A percentile compares a stretch with the other conserved stretches of the same genome.
Evolutionary conservation across 2,113 vertebrate species (phyloP).

Genomic region (Rhombomys opimus): DNA sequence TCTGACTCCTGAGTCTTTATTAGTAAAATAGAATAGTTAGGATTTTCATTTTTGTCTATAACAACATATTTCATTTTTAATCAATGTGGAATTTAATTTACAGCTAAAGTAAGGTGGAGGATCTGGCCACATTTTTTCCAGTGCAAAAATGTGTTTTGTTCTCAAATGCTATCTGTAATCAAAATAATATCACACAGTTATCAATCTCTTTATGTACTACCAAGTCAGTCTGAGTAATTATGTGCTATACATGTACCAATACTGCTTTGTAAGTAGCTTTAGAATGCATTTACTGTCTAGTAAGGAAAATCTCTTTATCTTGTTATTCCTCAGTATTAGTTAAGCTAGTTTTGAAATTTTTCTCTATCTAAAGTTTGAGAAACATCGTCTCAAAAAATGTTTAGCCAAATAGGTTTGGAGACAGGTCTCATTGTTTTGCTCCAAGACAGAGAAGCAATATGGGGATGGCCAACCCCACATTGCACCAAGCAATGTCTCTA

Average conservation of each 20-base stretch:
- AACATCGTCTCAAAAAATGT: neutral
- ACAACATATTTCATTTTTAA: neutral
- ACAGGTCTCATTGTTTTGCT: neutral
- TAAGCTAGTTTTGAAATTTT: neutral
- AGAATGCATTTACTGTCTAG: neutral
- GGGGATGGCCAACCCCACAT: neutral
- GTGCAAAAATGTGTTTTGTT: neutral
- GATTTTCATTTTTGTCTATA: too few species aligned
- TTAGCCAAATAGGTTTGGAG: neutral
- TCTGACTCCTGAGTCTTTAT: too few species aligned
- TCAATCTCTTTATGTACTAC: neutral
- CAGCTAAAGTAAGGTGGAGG: neutral
- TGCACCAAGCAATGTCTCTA: neutral
- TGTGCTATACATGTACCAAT: neutral
- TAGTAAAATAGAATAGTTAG: too few species aligned
- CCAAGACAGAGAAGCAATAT: neutral
- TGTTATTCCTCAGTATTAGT: neutral
- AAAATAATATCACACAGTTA: neutral
- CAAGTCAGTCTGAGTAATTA: neutral
- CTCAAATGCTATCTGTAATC: neutral
- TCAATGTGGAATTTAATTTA: neutral
- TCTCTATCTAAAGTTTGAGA: slow-evolving; percentile 29
- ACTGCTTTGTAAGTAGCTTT: neutral
- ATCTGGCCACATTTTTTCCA: neutral
- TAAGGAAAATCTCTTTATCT: neutral